Evolutionary conservation across 1,140 invertebrate genomes (phyloP).

Genomic region (Drosophila lini): DNA sequence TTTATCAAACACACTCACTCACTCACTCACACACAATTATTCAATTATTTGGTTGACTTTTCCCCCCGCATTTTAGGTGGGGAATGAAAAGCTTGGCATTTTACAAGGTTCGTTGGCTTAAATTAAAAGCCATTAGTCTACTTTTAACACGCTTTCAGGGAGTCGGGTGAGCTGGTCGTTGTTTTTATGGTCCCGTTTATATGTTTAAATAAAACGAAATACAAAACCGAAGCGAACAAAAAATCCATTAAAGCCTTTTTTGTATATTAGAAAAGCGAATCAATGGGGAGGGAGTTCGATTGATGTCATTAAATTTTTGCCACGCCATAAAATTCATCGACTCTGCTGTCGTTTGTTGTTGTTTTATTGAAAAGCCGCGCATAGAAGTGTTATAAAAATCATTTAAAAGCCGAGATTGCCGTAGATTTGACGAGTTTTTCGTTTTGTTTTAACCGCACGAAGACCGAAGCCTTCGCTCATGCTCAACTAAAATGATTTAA

Average conservation of each 20-base stretch:
- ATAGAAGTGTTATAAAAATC: slow-evolving; percentile 78
- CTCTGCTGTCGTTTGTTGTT: slow-evolving; percentile 17
- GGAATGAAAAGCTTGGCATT: slow-evolving; percentile 25
- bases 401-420: slow-evolving; percentile 71
- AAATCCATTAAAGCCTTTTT: slow-evolving; percentile 73
- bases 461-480: slow-evolving; percentile 22
- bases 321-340: slow-evolving; percentile 67
- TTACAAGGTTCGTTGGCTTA: slow-evolving; percentile 45
- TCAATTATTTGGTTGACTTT: slow-evolving; percentile 63
- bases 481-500: slow-evolving; percentile 82
- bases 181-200: slow-evolving; percentile 70
- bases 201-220: slow-evolving; percentile 60
- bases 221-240: slow-evolving; percentile 31
- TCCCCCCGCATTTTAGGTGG: background rate
- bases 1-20: slow-evolving; percentile 41
- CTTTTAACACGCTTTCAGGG: slow-evolving; percentile 66
- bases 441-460: slow-evolving; percentile 32
- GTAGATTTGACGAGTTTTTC: slow-evolving; percentile 45
- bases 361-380: slow-evolving; percentile 42
- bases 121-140: slow-evolving; percentile 76
- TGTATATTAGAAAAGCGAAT: slow-evolving; percentile 62
- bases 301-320: slow-evolving; percentile 75
- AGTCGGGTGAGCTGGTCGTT: slow-evolving; percentile 18
- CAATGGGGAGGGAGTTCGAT: slow-evolving; percentile 58
- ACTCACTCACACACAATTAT: slow-evolving; percentile 57